A percentile compares a stretch with the other conserved stretches of the same genome.
phyloP scores from a whole-genome alignment of 2,888 invertebrate genomes.

The Agrotis ipsilon region DNA sequence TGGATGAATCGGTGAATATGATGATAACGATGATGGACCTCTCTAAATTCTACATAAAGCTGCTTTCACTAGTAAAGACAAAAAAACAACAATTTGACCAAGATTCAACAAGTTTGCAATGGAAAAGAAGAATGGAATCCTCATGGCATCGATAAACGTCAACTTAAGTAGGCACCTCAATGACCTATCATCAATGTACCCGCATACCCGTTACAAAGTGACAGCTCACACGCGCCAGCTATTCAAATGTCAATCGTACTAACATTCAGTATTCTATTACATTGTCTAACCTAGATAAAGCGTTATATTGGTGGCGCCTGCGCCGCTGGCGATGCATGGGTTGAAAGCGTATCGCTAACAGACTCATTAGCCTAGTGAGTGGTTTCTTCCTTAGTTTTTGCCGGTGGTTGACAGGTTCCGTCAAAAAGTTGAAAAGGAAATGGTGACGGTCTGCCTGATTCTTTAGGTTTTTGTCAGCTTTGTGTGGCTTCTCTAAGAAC shows the following conservation, averaged over 20 bases:
- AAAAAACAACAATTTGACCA: no score
- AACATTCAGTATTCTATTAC: constrained; percentile 55
- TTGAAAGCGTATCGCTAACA: constrained; percentile 34
- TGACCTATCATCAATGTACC: constrained; percentile 6
- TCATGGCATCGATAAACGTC: not conserved
- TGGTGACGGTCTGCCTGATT: not conserved
- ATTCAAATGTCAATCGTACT: constrained; percentile 58
- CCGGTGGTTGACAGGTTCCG: constrained; percentile 3
- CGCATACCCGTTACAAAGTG: constrained; percentile 24
- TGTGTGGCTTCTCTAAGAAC: no score
- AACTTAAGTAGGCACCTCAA: not conserved
- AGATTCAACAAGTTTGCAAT: no score
- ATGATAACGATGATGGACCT: not conserved
- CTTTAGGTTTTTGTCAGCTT: no score
- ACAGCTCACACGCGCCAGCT: constrained; percentile 32
- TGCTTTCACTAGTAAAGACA: no score
- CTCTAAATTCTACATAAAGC: not conserved
- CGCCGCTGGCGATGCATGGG: not conserved
- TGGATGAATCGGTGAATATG: no score
- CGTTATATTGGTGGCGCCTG: constrained; percentile 38
- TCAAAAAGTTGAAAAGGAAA: not conserved
- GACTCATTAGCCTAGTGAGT: constrained; percentile 24
- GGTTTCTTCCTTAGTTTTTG: constrained; percentile 7
- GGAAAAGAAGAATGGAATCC: no score
- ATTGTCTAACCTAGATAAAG: constrained; percentile 50